These are phyloP conservation scores for Beroe forskalii DNA, from an alignment of 37 sponge, comb jelly and placozoan species.

Conservation along the genomic window DNA sequence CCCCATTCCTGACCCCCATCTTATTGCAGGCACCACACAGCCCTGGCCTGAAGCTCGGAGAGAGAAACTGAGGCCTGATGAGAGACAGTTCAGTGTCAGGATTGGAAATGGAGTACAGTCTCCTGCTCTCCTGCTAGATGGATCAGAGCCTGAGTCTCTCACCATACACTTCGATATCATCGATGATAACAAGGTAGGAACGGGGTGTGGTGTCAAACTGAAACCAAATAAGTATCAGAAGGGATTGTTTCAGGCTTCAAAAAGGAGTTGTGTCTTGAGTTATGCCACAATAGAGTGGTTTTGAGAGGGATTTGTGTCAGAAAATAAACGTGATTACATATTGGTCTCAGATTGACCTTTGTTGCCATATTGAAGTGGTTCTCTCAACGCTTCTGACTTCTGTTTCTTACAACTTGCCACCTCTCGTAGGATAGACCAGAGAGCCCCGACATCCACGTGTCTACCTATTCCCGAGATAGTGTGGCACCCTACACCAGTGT, in stretches of 20 bases:
- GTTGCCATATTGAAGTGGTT: no score
- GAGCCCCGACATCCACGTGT: no score
- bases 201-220: not conserved
- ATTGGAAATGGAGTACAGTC: conserved; percentile 8
- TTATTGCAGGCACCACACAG: no score
- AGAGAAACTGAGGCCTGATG: not conserved
- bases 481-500: no score
- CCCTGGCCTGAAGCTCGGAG: no score
- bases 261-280: not conserved
- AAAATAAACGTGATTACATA: no score
- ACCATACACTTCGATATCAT: not conserved
- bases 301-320: not conserved
- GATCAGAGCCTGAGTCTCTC: not conserved
- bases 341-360: no score
- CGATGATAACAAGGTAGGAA: not conserved
- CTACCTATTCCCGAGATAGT: no score
- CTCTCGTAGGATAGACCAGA: no score
- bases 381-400: no score
- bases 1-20: not conserved
- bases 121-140: conserved; percentile 39
- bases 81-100: conserved; percentile 29
- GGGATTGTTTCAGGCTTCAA: not conserved
- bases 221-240: not conserved
- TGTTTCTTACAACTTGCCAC: no score
- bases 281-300: not conserved